phyloP scores from a whole-genome alignment of 2,797 vertebrate genomes.

The Lagorchestes hirsutus region DNA sequence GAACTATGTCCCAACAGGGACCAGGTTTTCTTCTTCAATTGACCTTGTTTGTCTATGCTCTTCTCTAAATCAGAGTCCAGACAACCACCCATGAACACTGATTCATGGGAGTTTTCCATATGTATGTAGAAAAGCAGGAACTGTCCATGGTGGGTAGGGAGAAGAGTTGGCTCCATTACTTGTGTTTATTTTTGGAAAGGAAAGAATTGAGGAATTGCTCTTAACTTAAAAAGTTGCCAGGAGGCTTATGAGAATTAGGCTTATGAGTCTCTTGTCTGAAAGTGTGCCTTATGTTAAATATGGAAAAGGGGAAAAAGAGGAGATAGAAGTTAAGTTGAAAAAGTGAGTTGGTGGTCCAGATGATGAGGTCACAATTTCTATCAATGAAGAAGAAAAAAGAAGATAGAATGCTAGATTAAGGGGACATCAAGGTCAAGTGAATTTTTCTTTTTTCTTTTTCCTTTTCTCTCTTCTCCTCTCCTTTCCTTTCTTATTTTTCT shows the following conservation, averaged over 20 bases:
- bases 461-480: neutral
- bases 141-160: neutral
- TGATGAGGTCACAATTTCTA: neutral
- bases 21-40: neutral
- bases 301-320: neutral
- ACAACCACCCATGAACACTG: neutral
- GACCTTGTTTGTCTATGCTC: neutral
- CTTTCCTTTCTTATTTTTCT: no score
- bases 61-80: neutral
- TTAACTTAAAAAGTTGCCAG: neutral
- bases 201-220: neutral
- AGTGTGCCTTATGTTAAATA: neutral
- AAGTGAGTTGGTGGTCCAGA: neutral
- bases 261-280: neutral
- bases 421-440: neutral
- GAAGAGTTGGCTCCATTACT: neutral
- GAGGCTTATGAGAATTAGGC: neutral
- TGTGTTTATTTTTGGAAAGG: neutral
- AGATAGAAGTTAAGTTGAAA: neutral
- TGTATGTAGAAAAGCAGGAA: neutral
- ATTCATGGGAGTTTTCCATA: neutral
- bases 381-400: neutral
- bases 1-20: neutral
- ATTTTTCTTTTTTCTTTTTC: neutral
- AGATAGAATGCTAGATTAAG: neutral